Base-by-base conservation (phyloP, 2,113 vertebrate species). In the Aramus guarauna region DNA sequence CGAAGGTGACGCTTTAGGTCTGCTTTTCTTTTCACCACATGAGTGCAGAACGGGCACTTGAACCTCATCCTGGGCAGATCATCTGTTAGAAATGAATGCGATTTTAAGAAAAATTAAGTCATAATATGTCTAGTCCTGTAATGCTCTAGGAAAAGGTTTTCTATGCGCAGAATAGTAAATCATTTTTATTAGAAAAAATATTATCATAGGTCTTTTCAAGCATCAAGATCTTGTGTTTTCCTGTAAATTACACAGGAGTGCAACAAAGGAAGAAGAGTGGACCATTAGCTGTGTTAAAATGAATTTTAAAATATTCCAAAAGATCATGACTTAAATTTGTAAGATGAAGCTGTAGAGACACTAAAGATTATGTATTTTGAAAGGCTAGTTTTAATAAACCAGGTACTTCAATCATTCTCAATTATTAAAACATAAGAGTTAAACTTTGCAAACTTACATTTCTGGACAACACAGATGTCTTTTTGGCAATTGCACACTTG, bases 1-100 rank as follows among this genome's bases (percentile, higher is more conserved):
- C 99, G 99, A 32, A 99, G 98, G 97, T 99, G 99, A 24, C 99
- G 98, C 97, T 99, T 99, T 21, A 99, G 98, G 97, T 99, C 99
- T 0, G 99, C 99, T 96, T 99, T 99, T 90, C 99, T 98, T 94
- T 99, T 99, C 82, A 99, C 99, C 81, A 99, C 99, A 8, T 99
- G 99, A 9, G 99, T 99, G 95, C 99, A 99, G 96, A 99, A 99
- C 0, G 99, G 99, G 78, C 99, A 99, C 98, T 99, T 99, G 98
- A 99, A 99, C 77, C 99, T 98, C 98, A 99, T 99, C 67, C 98
- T 97, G 62, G 99, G 98, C 93, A 99, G 98, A 50, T 99, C 98
- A 89, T 99, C 99, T 99, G 98, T 71, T 60, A 68, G 23, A n/a
- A 92, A 85, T 95, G 14, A 87, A 72, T 1, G 8, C 3, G 37